Evolutionary conservation across 1,140 invertebrate species (phyloP), one percentile per base, ranked within the genome.

Genomic region (Drosophila setifemur): DNA sequence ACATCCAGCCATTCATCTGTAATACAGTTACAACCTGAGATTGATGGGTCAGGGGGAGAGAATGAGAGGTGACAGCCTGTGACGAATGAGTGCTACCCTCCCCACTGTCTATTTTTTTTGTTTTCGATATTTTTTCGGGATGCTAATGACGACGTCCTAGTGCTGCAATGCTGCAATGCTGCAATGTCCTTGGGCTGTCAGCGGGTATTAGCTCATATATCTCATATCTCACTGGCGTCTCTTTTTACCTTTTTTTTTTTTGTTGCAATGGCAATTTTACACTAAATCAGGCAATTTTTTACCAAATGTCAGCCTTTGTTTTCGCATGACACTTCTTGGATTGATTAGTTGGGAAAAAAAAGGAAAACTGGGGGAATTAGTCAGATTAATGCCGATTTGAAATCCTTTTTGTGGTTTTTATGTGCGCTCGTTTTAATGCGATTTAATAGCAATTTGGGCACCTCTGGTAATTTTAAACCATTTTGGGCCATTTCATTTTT

Each of bases 231-330:
- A 63, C 21, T 28, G 11, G 3, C 7, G 3, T 37, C 25, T 6
- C 4, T 35, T 21, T 48, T 79, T 63, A 2, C 7, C 3, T 37
- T 21, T 6, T 6, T 35, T 21, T 48, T 79, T 63, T 57, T 14
- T 33, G 8, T 49, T 50, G 19, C 28, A 33, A 11, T 33, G 33
- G 64, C 79, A 83, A 83, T 83, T 83, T 83, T 74, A 78, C 78
- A 83, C 79, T 73, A 83, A 83, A 83, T 83, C 78, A 40, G 66
- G 54, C 78, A 85, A 83, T 83, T 85, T 83, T 78, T 79, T 83
- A 85, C 78, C 79, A 79, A 83, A 85, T 74, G 79, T 47, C 7
- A 6, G 48, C 9, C 19, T 35, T 79, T 81, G 68, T 77, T 61
- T 35, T 9, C 25, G 18, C 11, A 39, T 55, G 73, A 49, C 57